phyloP scores from a whole-genome alignment of 2,797 vertebrate species.

The Pygocentrus nattereri region DNA sequence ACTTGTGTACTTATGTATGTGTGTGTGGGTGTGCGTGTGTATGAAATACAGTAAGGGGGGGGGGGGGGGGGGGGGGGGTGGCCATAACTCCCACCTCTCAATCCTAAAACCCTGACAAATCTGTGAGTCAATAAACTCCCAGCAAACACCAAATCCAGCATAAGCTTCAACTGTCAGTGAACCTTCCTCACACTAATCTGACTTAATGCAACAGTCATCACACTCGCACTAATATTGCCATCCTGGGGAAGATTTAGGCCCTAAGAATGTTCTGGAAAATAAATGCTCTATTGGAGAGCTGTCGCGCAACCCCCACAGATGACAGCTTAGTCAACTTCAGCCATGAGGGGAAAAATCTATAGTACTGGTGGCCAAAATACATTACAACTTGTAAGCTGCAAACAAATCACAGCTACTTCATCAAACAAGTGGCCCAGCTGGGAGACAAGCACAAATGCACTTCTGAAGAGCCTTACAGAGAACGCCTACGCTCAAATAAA shows the following conservation, averaged over 20 bases:
- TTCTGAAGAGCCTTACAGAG: background rate
- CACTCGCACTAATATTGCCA: conserved; percentile 51
- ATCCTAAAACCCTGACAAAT: conserved; percentile 35
- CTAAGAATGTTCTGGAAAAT: conserved; percentile 52
- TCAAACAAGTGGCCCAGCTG: conserved; percentile 10
- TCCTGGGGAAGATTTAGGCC: conserved; percentile 52
- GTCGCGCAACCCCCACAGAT: conserved; percentile 44
- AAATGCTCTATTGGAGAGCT: conserved; percentile 59
- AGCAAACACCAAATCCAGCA: conserved; percentile 47
- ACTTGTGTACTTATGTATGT: background rate
- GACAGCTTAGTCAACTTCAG: conserved; percentile 57
- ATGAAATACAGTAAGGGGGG: background rate
- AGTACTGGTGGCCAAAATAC: conserved; percentile 45
- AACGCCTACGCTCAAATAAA: background rate
- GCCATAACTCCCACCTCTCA: conserved; percentile 14
- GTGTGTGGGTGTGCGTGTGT: background rate
- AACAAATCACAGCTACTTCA: conserved; percentile 47
- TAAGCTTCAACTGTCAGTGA: conserved; percentile 54
- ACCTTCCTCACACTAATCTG: conserved; percentile 46
- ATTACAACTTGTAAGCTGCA: conserved; percentile 41
- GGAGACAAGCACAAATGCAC: background rate
- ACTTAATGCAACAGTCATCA: conserved; percentile 48
- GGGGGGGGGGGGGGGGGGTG: no score
- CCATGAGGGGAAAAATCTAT: conserved; percentile 54
- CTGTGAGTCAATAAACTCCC: conserved; percentile 43